A percentile compares a stretch with the other conserved stretches of the same genome.
phyloP scores from a whole-genome alignment of 1,140 invertebrate genomes.

The Drosophila lacertosa region DNA sequence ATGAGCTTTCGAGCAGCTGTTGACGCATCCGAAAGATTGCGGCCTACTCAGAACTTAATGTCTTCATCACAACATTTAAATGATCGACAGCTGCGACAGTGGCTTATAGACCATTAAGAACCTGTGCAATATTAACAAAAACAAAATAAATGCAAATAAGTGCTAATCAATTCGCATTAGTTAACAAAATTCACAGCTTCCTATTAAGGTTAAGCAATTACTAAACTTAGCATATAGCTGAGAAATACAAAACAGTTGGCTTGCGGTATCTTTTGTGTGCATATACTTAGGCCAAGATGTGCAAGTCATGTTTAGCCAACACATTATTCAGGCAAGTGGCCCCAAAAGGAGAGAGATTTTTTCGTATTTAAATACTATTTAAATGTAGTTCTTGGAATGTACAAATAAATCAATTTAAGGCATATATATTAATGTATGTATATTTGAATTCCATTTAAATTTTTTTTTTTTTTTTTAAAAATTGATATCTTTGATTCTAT shows the following conservation, averaged over 20 bases:
- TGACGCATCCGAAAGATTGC: slow-evolving; percentile 41
- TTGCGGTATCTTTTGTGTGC: slow-evolving; percentile 4
- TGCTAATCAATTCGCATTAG: slow-evolving; percentile 26
- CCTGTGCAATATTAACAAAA: not conserved
- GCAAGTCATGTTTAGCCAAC: slow-evolving; percentile 20
- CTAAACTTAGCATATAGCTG: slow-evolving; percentile 21
- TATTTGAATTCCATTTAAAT: too few species aligned
- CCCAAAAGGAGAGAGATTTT: not conserved
- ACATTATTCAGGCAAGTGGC: slow-evolving; percentile 7
- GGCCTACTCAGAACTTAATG: slow-evolving; percentile 13
- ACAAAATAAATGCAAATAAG: too few species aligned
- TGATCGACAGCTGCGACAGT: not conserved
- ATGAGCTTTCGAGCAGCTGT: slow-evolving; percentile 38
- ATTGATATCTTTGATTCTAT: too few species aligned
- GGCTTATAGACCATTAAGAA: not conserved
- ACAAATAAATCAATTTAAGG: too few species aligned
- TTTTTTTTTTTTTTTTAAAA: too few species aligned
- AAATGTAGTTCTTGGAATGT: too few species aligned
- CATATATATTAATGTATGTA: too few species aligned
- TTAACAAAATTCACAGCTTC: slow-evolving; percentile 12
- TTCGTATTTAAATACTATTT: too few species aligned
- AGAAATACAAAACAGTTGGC: slow-evolving; percentile 2
- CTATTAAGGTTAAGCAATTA: slow-evolving; percentile 23
- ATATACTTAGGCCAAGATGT: not conserved
- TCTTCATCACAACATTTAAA: slow-evolving; percentile 22